phyloP scores from a whole-genome alignment of 2,888 invertebrate genomes.

The Thymelicus sylvestris region DNA sequence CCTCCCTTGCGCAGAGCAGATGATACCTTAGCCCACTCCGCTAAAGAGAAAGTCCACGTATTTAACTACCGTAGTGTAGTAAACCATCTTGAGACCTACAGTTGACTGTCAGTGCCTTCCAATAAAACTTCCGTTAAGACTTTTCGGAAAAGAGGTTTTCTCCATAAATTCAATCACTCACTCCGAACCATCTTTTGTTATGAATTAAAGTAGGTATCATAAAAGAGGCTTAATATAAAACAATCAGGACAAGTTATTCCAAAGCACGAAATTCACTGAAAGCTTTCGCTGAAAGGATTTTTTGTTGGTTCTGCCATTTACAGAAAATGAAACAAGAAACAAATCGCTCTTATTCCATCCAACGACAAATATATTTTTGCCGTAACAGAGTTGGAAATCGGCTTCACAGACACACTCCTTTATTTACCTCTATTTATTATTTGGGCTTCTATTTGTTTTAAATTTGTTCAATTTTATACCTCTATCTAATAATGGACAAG shows the following conservation, averaged over 20 bases:
- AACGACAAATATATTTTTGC: conserved; percentile 25
- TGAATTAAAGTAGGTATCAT: conserved; percentile 3
- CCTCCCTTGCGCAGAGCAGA: no score
- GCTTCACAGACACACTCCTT: conserved; percentile 19
- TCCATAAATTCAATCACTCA: background rate
- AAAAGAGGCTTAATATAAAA: conserved; percentile 18
- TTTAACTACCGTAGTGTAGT: no score
- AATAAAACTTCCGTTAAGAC: no score
- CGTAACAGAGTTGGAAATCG: conserved; percentile 33
- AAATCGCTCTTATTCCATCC: conserved; percentile 32
- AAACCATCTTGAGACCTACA: no score
- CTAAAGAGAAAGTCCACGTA: no score
- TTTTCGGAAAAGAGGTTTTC: background rate
- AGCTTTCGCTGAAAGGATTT: conserved; percentile 25
- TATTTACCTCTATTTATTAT: conserved; percentile 7
- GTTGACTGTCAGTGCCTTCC: no score
- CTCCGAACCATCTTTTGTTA: background rate
- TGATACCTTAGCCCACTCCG: no score
- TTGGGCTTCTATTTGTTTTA: background rate
- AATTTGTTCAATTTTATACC: background rate
- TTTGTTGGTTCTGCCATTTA: conserved; percentile 34
- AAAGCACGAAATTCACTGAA: conserved; percentile 30
- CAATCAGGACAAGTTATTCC: conserved; percentile 28
- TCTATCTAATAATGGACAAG: no score
- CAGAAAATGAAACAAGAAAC: conserved; percentile 36